A percentile compares a stretch with the other conserved stretches of the same genome.
phyloP scores from a whole-genome alignment of 1,140 invertebrate species.

The Heliconius melpomene region DNA sequence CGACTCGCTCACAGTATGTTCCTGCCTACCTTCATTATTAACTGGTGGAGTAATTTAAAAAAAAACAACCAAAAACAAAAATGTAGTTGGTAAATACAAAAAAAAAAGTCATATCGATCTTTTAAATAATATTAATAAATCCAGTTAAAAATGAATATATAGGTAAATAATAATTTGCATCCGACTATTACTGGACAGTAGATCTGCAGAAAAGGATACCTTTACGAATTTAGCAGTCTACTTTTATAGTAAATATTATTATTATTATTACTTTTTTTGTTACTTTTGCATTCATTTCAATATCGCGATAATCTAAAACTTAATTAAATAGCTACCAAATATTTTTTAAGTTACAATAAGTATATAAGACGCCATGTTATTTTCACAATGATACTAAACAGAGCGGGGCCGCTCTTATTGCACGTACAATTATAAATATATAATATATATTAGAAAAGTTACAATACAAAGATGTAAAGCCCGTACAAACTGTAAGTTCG shows the following conservation, averaged over 20 bases:
- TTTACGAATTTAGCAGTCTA: constrained; percentile 56
- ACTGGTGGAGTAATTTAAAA: constrained; percentile 8
- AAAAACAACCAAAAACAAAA: background rate
- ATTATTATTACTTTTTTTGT: constrained; percentile 43
- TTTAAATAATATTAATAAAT: background rate
- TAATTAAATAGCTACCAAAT: constrained; percentile 79
- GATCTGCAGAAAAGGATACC: constrained; percentile 49
- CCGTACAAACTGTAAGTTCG: background rate
- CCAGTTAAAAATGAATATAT: constrained; percentile 28
- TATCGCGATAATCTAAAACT: constrained; percentile 66
- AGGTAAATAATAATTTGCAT: constrained; percentile 37
- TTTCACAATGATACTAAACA: constrained; percentile 63
- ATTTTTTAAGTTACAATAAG: constrained; percentile 74
- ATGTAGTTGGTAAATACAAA: constrained; percentile 13
- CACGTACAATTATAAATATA: constrained; percentile 34
- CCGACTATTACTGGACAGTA: constrained; percentile 49
- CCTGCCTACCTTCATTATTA: constrained; percentile 34
- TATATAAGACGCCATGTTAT: constrained; percentile 68
- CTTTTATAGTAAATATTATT: constrained; percentile 48
- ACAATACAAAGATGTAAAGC: background rate
- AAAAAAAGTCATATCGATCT: constrained; percentile 10
- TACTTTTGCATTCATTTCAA: constrained; percentile 62
- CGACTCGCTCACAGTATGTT: constrained; percentile 44
- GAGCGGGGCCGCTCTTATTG: constrained; percentile 48
- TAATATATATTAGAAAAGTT: constrained; percentile 22